Base-by-base conservation (phyloP, 2,797 vertebrate genomes). In the Takifugu ocellatus region DNA sequence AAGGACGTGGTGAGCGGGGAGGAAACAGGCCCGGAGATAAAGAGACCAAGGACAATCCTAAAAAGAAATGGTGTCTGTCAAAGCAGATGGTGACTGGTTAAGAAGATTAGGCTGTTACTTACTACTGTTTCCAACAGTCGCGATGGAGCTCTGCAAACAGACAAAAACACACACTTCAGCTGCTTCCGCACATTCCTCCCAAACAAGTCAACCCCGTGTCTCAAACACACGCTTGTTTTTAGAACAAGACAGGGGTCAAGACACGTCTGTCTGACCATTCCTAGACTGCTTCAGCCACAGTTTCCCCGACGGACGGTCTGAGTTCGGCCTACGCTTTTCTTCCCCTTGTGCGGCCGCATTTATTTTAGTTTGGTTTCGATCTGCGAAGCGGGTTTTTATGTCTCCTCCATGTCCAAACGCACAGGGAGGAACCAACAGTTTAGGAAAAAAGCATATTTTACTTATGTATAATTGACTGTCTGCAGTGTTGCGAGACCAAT, bases 21-120 rank as follows among this genome's bases (percentile, higher is more conserved):
- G 76, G 75, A 84, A 81, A 49, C 63, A 55, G 59, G 56, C 47
- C 1, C 2, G 16, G 25, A 21, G 39, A 57, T 17, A 56, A 45
- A 74, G 55, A 56, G 58, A 45, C 31, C 27, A 6, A 42, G 57
- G 54, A 64, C 59, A 61, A 54, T 59, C 64, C 61, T 65, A 31
- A 61, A 63, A 82, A 81, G 52, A 78, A 65, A 68, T 65, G 50
- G 57, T 60, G 68, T 77, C 61, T 78, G 68, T 79, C 68, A 75
- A 83, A 87, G 82, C 84, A 89, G 86, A 87, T 78, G 85, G 81
- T 68, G 61, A 77, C 85, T 85, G 84, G 74, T 74, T 70, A 85
- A 86, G 86, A 74, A 87, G 90, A 90, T 91, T 91, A 89, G 54
- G 44, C 9, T 15, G 52, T 59, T 70, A 21, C 67, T 56, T 77